Percentiles rank a stretch among this genome's conserved stretches.
phyloP scores from a whole-genome alignment of 2,888 invertebrate species.

The Prosapia bicincta region DNA sequence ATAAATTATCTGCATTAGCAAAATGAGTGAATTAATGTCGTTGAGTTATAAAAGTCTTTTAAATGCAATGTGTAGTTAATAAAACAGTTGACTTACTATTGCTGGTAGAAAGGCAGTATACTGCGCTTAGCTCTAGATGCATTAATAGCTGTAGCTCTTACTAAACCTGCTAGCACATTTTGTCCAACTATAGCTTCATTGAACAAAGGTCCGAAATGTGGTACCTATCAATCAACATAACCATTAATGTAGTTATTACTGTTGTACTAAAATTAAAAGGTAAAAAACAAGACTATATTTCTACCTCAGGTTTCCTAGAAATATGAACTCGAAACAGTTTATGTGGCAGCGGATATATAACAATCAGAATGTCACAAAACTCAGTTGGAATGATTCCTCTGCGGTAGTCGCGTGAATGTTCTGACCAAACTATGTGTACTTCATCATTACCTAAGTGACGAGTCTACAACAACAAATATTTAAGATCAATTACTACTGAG shows the following conservation, averaged over 20 bases:
- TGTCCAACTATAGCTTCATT: slow-evolving; percentile 83
- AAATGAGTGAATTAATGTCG: too few species aligned
- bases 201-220: slow-evolving; percentile 94
- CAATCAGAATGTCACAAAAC: slow-evolving; percentile 97
- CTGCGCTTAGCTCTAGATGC: slow-evolving; percentile 90
- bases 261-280: too few species aligned
- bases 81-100: slow-evolving; percentile 61
- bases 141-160: slow-evolving; percentile 84
- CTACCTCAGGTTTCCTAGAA: slow-evolving; percentile 76
- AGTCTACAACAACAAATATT: slow-evolving; percentile 62
- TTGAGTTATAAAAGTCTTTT: too few species aligned
- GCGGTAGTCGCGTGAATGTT: slow-evolving; percentile 92
- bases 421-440: slow-evolving; percentile 99
- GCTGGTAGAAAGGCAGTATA: slow-evolving; percentile 84
- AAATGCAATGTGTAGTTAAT: too few species aligned
- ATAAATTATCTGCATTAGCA: too few species aligned
- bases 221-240: slow-evolving; percentile 61
- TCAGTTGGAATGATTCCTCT: slow-evolving; percentile 97
- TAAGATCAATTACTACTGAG: too few species aligned
- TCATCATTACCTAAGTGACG: slow-evolving; percentile 97
- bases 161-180: slow-evolving; percentile 74
- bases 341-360: slow-evolving; percentile 85
- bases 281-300: too few species aligned
- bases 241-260: too few species aligned
- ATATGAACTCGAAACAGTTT: slow-evolving; percentile 86